Percentiles rank a stretch among this genome's conserved stretches.
Evolutionary conservation across 2,113 vertebrate genomes (phyloP).

Genomic region (Channa maculata): DNA sequence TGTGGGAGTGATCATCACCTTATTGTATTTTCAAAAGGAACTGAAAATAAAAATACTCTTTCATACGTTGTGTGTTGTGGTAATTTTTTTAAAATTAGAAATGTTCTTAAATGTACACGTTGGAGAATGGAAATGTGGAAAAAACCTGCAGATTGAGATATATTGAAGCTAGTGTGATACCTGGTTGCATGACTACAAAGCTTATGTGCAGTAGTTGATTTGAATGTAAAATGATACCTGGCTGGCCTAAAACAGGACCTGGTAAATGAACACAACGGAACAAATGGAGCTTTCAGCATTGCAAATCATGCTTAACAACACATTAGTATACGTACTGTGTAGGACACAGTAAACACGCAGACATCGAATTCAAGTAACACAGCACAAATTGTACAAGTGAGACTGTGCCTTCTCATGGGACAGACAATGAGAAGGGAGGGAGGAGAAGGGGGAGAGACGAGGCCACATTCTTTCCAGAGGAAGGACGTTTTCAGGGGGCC

Average conservation of each 20-base stretch:
- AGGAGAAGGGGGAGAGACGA: slow-evolving; percentile 16
- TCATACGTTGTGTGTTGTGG: neutral
- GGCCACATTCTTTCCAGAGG: slow-evolving; percentile 79
- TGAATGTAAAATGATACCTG: neutral
- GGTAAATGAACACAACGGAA: slow-evolving; percentile 3
- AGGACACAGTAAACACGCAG: slow-evolving; percentile 4
- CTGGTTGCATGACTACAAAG: neutral
- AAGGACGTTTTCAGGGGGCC: slow-evolving; percentile 71
- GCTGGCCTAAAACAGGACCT: neutral
- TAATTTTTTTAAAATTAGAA: slow-evolving; percentile 9
- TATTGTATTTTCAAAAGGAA: slow-evolving; percentile 42
- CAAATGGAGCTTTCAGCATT: neutral
- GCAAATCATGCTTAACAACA: slow-evolving; percentile 8
- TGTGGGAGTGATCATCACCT: slow-evolving; percentile 31
- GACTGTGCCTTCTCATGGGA: slow-evolving; percentile 64
- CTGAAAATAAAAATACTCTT: slow-evolving; percentile 69
- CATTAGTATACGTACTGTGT: neutral
- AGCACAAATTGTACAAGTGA: slow-evolving; percentile 24
- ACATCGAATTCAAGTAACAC: slow-evolving; percentile 40
- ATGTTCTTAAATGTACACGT: neutral
- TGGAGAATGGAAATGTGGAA: neutral
- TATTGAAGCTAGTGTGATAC: neutral
- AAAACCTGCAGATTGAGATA: neutral
- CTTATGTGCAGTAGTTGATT: neutral
- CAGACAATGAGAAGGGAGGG: slow-evolving; percentile 46